phyloP scores from a whole-genome alignment of 2,888 invertebrate species.

The Trileptium ribeirensis region DNA sequence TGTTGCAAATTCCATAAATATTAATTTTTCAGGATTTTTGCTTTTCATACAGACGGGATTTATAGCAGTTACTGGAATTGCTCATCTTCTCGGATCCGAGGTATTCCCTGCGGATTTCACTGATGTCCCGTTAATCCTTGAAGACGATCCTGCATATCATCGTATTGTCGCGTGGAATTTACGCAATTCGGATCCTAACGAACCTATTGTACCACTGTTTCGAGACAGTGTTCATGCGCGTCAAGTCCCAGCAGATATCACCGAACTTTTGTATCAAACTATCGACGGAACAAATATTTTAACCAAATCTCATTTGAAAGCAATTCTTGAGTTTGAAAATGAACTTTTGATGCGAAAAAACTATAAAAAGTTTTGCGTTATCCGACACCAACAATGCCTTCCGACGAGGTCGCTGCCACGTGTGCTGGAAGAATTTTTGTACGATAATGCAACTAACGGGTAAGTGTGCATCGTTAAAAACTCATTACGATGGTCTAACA shows the following conservation, averaged over 20 bases:
- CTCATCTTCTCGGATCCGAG: constrained; percentile 34
- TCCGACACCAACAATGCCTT: constrained; percentile 5
- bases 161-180: constrained; percentile 22
- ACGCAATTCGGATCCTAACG: constrained; percentile 22
- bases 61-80: neutral
- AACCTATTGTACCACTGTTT: constrained; percentile 7
- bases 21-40: constrained; percentile 19
- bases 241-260: constrained; percentile 20
- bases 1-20: neutral
- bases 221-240: neutral
- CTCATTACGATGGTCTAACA: no score
- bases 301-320: constrained; percentile 8
- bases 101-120: constrained; percentile 38
- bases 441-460: constrained; percentile 9
- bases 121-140: constrained; percentile 27
- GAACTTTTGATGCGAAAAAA: neutral
- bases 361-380: constrained; percentile 19
- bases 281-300: constrained; percentile 19
- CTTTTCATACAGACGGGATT: neutral
- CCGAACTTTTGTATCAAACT: constrained; percentile 22
- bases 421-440: constrained; percentile 7
- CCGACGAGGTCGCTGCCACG: constrained; percentile 13
- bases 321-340: constrained; percentile 19
- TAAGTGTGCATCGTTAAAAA: no score
- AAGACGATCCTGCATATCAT: constrained; percentile 14